Evolutionary conservation across 2,797 vertebrate genomes (phyloP), one percentile per base, ranked within the genome.

Genomic region (Dendrocincla fuliginosa): DNA sequence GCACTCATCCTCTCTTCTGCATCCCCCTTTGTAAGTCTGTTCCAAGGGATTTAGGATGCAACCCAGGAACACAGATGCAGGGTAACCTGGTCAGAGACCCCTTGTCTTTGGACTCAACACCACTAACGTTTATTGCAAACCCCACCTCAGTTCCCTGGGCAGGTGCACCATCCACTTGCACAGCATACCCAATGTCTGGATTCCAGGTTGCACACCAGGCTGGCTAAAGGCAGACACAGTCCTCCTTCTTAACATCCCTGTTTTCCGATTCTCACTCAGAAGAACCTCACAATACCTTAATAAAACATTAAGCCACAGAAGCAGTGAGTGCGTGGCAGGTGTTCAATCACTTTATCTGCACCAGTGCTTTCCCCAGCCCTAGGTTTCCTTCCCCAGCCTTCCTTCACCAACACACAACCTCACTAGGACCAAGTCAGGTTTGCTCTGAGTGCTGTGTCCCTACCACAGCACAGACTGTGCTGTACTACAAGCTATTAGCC

Each of bases 391-490:
- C 53, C 32, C 24, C 19, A 42, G 50, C 16, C 14, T 55, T 59
- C 60, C 37, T 27, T 17, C 41, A 13, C 23, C 30, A 30, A 49
- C 17, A 15, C 67, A 32, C 32, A 14, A 3, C 10, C 50, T 25
- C 55, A 11, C 23, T 0, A 5, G 10, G 32, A 46, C n/a, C 33
- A 33, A 4, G 44, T 0, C 0, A 0, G 33, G 77, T 9, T 30
- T 33, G 55, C 44, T 8, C 7, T 0, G 4, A 60, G 32, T 0
- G 2, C 42, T 5, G 19, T 0, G 23, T 8, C 37, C 32, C 41
- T 10, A 2, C 0, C 0, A 6, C 57, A 68, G 67, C 55, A 33
- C 4, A 3, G 44, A 18, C 30, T 69, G 42, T 32, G 65, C 89
- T 37, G 39, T 41, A 9, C 24, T 3, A 27, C 25, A 18, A 17